Evolutionary conservation across 2,113 vertebrate genomes (phyloP).

Genomic region (Carassius carassius): DNA sequence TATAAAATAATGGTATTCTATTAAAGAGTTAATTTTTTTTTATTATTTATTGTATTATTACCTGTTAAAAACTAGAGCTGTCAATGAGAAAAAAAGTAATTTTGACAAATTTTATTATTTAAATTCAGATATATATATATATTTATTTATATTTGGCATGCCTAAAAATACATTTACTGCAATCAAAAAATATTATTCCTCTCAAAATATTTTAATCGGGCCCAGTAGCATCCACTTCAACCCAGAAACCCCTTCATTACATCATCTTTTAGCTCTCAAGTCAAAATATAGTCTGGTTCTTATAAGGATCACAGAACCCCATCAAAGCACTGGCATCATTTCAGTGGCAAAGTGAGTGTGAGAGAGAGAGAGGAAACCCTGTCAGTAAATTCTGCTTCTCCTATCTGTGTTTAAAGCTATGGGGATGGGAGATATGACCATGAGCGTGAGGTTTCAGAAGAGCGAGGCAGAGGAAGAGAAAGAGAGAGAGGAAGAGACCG

Average conservation of each 20-base stretch:
- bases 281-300: background rate
- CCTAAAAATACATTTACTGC: background rate
- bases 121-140: too few relatives aligned
- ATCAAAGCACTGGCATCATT: background rate
- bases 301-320: background rate
- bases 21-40: too few relatives aligned
- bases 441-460: slow-evolving; percentile 61
- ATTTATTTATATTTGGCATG: background rate
- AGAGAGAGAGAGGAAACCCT: background rate
- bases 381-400: background rate
- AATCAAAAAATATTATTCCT: background rate
- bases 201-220: too few relatives aligned
- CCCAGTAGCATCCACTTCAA: background rate
- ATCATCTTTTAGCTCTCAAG: background rate
- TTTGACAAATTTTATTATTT: too few relatives aligned
- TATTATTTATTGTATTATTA: too few relatives aligned
- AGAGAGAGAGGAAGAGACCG: slow-evolving; percentile 75
- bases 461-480: slow-evolving; percentile 73
- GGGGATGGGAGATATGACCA: slow-evolving; percentile 58
- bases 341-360: background rate
- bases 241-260: background rate
- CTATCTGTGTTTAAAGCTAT: slow-evolving; percentile 51
- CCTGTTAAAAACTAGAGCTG: too few relatives aligned
- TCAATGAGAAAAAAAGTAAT: too few relatives aligned
- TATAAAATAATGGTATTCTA: too few relatives aligned